Evolutionary conservation across 2,888 invertebrate species (phyloP).

Genomic region (Agriopis marginaria): DNA sequence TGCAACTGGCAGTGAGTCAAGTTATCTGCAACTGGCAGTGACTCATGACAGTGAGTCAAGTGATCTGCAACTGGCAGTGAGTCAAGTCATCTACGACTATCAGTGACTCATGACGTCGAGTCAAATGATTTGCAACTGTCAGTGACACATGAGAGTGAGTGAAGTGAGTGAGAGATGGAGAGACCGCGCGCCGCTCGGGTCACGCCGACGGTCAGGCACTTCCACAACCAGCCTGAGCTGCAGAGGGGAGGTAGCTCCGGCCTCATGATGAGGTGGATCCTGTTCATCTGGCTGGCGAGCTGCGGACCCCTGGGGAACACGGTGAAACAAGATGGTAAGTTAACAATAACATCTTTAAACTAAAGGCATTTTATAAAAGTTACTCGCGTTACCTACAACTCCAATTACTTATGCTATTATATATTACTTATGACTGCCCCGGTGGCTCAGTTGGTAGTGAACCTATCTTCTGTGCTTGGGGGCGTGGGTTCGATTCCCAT

Average conservation of each 20-base stretch:
- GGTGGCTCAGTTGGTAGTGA: no score
- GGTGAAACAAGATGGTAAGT: slow-evolving; percentile 82
- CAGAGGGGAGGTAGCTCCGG: slow-evolving; percentile 67
- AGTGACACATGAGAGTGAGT: slow-evolving; percentile 55
- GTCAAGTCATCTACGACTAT: slow-evolving; percentile 8
- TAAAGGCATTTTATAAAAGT: not conserved
- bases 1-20: not conserved
- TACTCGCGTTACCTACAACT: not conserved
- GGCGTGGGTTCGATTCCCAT: no score
- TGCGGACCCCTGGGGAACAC: slow-evolving; percentile 79
- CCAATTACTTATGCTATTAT: no score
- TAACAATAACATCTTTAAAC: not conserved
- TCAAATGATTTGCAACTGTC: slow-evolving; percentile 27
- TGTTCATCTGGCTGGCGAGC: slow-evolving; percentile 78
- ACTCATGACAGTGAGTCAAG: not conserved
- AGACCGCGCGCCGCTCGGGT: slow-evolving; percentile 59
- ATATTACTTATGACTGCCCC: no score
- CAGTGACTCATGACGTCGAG: slow-evolving; percentile 3
- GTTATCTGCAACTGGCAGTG: not conserved
- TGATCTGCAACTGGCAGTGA: not conserved
- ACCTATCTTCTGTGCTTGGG: no score
- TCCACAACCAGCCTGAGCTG: slow-evolving; percentile 82
- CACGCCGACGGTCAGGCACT: slow-evolving; percentile 77
- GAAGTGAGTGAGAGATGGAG: slow-evolving; percentile 63
- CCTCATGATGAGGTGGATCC: slow-evolving; percentile 79